Conservation (phyloP, 2,113 vertebrate species). For the Phodopus roborovskii region DNA sequence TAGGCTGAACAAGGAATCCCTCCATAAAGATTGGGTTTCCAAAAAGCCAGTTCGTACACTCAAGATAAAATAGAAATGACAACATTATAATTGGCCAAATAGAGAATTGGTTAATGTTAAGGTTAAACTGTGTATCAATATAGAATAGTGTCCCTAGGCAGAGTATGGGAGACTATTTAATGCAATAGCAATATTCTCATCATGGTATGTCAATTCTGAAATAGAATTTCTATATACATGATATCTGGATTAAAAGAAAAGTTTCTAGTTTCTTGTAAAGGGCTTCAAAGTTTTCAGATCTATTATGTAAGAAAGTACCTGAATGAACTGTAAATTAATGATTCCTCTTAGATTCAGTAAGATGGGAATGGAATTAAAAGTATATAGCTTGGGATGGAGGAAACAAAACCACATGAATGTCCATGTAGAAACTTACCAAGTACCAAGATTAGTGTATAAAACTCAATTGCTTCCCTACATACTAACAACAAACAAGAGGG, state of each 20-base stretch:
- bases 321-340: neutral
- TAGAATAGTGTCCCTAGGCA: neutral
- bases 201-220: conserved; percentile 19
- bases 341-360: neutral
- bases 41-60: no score
- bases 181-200: neutral
- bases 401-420: neutral
- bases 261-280: neutral
- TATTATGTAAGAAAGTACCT: conserved; percentile 11
- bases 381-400: neutral
- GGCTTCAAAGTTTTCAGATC: neutral
- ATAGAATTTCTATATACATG: neutral
- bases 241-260: neutral
- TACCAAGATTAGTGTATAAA: neutral
- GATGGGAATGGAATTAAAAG: neutral
- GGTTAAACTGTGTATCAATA: neutral
- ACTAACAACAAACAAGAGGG: neutral
- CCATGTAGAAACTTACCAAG: neutral
- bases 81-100: neutral
- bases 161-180: conserved; percentile 23
- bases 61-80: neutral
- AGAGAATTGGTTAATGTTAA: conserved; percentile 36
- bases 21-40: no score
- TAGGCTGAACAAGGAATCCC: no score
- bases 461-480: neutral